A percentile compares a stretch with the other conserved stretches of the same genome.
Conservation (phyloP, 2,888 invertebrate species). For the Stramonita haemastoma region DNA sequence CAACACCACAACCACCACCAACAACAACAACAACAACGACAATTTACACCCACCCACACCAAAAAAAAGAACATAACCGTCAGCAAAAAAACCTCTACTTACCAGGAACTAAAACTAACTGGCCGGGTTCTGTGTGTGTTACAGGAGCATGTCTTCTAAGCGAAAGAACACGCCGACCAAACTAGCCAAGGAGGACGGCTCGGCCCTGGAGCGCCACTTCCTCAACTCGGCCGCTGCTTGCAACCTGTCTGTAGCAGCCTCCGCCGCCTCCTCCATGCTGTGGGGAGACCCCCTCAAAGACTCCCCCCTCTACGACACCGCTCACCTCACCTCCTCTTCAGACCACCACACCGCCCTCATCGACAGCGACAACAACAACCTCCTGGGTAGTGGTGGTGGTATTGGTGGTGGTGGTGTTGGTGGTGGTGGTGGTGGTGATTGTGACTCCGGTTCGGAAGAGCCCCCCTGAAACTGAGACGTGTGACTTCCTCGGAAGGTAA, state of each 20-base stretch:
- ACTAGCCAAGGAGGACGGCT: constrained; percentile 85
- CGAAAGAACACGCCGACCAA: constrained; percentile 96
- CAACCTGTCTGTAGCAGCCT: not conserved
- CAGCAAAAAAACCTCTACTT: not conserved
- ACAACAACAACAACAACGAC: too few species aligned
- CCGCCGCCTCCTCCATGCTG: not conserved
- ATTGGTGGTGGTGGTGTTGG: constrained; percentile 31
- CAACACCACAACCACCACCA: too few species aligned
- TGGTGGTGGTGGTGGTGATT: constrained; percentile 40
- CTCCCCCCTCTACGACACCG: not conserved
- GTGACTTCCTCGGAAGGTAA: constrained; percentile 51
- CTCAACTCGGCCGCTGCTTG: constrained; percentile 79
- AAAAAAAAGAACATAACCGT: too few species aligned
- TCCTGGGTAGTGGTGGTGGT: constrained; percentile 35
- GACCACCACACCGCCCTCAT: constrained; percentile 53
- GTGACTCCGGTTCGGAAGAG: constrained; percentile 52
- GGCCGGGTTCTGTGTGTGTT: not conserved
- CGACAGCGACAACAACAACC: constrained; percentile 49
- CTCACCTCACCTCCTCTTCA: constrained; percentile 2
- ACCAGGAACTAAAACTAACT: not conserved
- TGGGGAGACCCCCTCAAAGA: constrained; percentile 9
- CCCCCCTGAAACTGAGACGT: constrained; percentile 66
- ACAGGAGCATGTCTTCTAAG: constrained; percentile 95
- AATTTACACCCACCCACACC: too few species aligned
- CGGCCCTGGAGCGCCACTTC: constrained; percentile 58